These are phyloP conservation scores for Penaeus monodon DNA, from an alignment of 2,888 invertebrate species.

Conservation along the genomic window DNA sequence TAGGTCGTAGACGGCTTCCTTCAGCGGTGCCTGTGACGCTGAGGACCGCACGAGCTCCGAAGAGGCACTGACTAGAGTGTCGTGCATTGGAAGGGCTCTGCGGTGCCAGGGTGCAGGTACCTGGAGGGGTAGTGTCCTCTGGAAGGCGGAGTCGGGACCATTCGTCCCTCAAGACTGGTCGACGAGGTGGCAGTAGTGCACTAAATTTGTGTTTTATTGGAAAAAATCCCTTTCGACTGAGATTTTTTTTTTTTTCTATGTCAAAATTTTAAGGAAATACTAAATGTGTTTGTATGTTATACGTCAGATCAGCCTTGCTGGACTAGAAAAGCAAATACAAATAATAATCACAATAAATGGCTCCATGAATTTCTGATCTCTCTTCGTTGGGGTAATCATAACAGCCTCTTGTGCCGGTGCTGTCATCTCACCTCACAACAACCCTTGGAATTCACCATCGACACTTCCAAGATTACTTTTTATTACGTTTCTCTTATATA, in stretches of 20 bases:
- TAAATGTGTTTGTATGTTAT: not conserved
- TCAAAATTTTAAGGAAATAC: too few relatives aligned
- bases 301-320: constrained; percentile 12
- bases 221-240: not conserved
- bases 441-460: too few relatives aligned
- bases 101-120: not conserved
- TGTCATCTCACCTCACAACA: constrained; percentile 17
- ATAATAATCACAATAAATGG: not conserved
- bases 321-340: constrained; percentile 3
- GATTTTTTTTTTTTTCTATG: not conserved
- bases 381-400: constrained; percentile 19
- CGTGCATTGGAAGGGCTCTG: not conserved
- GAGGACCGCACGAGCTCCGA: not conserved
- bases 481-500: too few relatives aligned
- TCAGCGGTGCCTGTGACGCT: constrained; percentile 12
- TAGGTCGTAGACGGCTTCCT: constrained; percentile 45
- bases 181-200: constrained; percentile 8
- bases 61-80: too few relatives aligned
- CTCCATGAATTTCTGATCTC: constrained; percentile 13
- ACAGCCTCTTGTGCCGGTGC: not conserved
- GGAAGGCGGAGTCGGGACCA: constrained; percentile 28
- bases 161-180: constrained; percentile 26
- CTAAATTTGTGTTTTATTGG: not conserved
- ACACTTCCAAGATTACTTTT: too few relatives aligned
- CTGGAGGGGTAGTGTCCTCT: constrained; percentile 27